Conservation (phyloP, 2,797 vertebrate species). For the Hyperoplus immaculatus region DNA sequence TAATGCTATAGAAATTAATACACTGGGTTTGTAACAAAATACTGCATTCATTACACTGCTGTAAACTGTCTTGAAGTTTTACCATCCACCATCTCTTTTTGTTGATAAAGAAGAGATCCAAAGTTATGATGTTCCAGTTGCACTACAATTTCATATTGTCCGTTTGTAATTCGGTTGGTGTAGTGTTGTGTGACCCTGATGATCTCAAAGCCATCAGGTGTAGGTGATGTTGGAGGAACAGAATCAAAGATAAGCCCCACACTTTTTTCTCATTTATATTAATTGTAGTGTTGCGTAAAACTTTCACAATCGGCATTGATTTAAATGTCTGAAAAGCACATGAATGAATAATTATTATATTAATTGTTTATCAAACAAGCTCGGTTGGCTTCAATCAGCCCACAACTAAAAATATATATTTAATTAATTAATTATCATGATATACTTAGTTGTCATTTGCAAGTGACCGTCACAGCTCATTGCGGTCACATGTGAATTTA, state of each 20-base stretch:
- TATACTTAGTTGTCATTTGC: neutral
- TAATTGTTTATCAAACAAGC: too few relatives aligned
- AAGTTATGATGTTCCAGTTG: neutral
- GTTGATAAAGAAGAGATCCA: neutral
- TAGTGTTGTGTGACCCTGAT: neutral
- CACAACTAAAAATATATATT: neutral
- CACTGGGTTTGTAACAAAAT: conserved; percentile 9
- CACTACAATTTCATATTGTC: neutral
- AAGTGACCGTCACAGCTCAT: neutral
- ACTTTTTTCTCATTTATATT: conserved; percentile 3
- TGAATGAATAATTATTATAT: neutral
- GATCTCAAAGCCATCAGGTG: neutral
- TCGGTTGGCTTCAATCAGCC: neutral
- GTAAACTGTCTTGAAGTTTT: neutral
- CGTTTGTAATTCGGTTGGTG: conserved; percentile 3
- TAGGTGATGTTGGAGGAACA: neutral
- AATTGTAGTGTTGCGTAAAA: neutral
- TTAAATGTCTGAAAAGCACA: neutral
- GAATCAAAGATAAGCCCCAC: neutral
- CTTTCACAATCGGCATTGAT: neutral
- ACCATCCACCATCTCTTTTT: neutral
- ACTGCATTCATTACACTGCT: neutral
- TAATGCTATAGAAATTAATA: neutral
- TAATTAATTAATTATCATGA: neutral
- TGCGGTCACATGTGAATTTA: neutral